Evolutionary conservation across 2,113 vertebrate genomes (phyloP).

Genomic region (Hippocampus barbouri): DNA sequence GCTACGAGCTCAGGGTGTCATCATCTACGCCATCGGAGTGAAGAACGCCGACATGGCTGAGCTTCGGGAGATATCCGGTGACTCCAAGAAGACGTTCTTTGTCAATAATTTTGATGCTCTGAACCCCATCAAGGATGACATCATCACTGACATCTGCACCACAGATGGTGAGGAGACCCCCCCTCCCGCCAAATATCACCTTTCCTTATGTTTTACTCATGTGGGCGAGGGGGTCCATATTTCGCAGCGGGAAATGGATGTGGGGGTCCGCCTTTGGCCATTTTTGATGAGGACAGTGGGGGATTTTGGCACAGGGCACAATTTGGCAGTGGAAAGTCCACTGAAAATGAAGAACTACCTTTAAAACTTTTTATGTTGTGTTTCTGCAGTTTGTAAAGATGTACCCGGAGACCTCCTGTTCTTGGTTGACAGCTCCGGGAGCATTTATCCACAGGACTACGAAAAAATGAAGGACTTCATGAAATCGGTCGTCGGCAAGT

Average conservation of each 20-base stretch:
- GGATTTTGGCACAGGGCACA: not conserved
- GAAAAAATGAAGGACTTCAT: conserved; percentile 78
- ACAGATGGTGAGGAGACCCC: conserved; percentile 67
- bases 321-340: not conserved
- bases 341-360: not conserved
- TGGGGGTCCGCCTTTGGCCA: not conserved
- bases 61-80: conserved; percentile 69
- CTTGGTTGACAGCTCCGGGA: conserved; percentile 80
- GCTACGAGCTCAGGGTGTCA: conserved; percentile 62
- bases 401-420: conserved; percentile 77
- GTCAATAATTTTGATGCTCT: conserved; percentile 79
- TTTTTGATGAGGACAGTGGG: not conserved
- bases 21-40: conserved; percentile 78
- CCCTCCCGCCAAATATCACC: not conserved
- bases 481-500: conserved; percentile 63
- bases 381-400: conserved; percentile 73
- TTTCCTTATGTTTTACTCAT: not conserved
- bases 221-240: too few relatives aligned
- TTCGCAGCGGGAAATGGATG: too few relatives aligned
- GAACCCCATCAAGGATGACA: conserved; percentile 69
- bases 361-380: not conserved
- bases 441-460: conserved; percentile 69
- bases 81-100: conserved; percentile 68
- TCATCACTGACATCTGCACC: conserved; percentile 78
- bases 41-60: conserved; percentile 57